A percentile compares a stretch with the other conserved stretches of the same genome.
Conservation (phyloP, 1,140 invertebrate genomes). For the Tachypleus tridentatus region DNA sequence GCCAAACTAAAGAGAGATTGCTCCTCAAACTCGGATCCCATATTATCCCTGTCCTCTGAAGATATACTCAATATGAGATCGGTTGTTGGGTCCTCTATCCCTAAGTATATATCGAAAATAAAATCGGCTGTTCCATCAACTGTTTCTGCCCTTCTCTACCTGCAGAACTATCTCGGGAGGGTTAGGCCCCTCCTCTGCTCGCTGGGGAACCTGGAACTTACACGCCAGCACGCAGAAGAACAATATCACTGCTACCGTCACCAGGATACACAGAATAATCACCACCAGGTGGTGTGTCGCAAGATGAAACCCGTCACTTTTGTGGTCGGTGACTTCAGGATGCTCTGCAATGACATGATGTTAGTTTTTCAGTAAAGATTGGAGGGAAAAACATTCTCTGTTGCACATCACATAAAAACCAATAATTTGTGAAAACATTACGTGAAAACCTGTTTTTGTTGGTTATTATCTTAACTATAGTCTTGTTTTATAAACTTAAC, state of each 20-base stretch:
- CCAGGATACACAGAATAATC: slow-evolving; percentile 1
- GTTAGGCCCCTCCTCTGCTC: too few species aligned
- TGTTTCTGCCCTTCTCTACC: too few species aligned
- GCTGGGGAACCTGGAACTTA: neutral
- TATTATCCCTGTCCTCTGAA: too few species aligned
- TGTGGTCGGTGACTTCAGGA: neutral
- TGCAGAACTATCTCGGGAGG: too few species aligned
- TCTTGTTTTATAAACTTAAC: neutral
- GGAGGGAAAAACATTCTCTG: neutral
- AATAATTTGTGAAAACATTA: neutral
- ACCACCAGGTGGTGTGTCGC: neutral
- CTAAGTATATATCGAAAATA: too few species aligned
- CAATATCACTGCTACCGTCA: neutral
- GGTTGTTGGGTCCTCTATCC: too few species aligned
- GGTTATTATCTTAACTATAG: neutral
- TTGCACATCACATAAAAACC: too few species aligned
- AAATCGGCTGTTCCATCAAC: too few species aligned
- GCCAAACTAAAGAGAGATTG: too few species aligned
- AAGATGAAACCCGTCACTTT: neutral
- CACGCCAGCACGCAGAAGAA: neutral
- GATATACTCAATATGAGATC: too few species aligned
- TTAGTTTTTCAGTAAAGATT: neutral
- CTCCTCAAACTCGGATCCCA: too few species aligned
- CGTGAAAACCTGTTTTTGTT: neutral
- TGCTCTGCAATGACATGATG: neutral